Evolutionary conservation across 2,888 invertebrate genomes (phyloP).

Genomic region (Tetragonisca angustula): DNA sequence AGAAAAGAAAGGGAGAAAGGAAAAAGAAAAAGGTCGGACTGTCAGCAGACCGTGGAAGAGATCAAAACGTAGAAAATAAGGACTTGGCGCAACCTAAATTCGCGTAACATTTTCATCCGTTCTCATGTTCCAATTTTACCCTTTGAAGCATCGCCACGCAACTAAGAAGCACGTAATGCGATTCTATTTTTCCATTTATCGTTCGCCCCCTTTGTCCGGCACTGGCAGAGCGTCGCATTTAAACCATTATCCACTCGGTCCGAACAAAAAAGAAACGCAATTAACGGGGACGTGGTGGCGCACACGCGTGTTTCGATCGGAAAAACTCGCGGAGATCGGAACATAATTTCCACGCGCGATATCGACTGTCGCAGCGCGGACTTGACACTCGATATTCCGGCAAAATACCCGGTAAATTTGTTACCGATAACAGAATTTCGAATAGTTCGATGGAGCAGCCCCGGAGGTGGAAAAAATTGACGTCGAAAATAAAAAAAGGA

Average conservation of each 20-base stretch:
- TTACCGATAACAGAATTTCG: slow-evolving; percentile 35
- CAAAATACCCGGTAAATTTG: slow-evolving; percentile 24
- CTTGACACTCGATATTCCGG: slow-evolving; percentile 32
- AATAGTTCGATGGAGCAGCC: neutral
- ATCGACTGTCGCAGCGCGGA: slow-evolving; percentile 14
- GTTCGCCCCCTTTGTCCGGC: slow-evolving; percentile 1
- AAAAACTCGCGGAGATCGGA: slow-evolving; percentile 4
- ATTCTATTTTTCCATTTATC: slow-evolving; percentile 29
- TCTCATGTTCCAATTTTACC: slow-evolving; percentile 26
- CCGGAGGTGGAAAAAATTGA: neutral
- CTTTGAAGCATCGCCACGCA: slow-evolving; percentile 32
- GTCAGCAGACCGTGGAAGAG: neutral
- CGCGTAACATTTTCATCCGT: slow-evolving; percentile 10
- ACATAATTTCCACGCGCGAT: slow-evolving; percentile 22
- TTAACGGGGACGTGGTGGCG: neutral
- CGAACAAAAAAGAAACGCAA: slow-evolving; percentile 11
- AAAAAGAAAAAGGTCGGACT: too few relatives aligned
- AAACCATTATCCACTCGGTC: slow-evolving; percentile 18
- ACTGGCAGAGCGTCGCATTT: neutral
- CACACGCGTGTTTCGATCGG: slow-evolving; percentile 1
- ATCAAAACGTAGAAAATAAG: neutral
- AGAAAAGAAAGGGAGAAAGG: too few relatives aligned
- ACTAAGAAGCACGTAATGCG: slow-evolving; percentile 20
- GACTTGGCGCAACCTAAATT: slow-evolving; percentile 17
- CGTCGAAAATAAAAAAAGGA: neutral